Base-by-base conservation (phyloP, 2,888 invertebrate genomes). In the Troides oblongomaculatus region DNA sequence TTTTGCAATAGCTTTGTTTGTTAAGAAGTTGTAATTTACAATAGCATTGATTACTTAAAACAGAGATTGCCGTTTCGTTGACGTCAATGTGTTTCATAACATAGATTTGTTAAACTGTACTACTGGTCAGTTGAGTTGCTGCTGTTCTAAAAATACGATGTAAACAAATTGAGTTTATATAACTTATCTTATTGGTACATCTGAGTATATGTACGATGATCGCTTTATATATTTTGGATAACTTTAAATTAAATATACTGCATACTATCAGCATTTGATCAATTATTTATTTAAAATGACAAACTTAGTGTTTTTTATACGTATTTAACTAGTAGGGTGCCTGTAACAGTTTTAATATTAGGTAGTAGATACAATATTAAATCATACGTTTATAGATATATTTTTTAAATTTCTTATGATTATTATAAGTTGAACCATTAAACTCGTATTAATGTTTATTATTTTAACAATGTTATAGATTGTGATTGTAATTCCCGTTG, bases 141-240 rank as follows among this genome's bases (percentile, higher is more conserved):
- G 56, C 39, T 62, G 61, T 66, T 62, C 62, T 66, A 66, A 56
- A 66, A 66, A 62, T 66, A 53, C 56, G 46, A 53, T 56, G 21
- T 23, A 56, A 62, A 56, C 56, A 56, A 56, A 61, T 56, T 56
- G 62, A n/a, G 53, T 53, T 53, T 53, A 18, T 61, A 58, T 12
- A 12, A 3, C 58, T 58, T 25, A 58, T 58, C 25, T 14, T 58
- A 25, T 25, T 58, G 25, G 58, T 58, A 25, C n/a, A 53, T 53
- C 8, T 53, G 0, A 14, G 1, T 21, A 21, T 21, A 21, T 56
- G 17, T 58, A 23, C 25, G 58, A 25, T 14, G 12, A 58, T 12
- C 1, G 21, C 12, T 8, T 25, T 64, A 39, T 57, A 14, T 10
- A 64, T 17, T 57, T 53, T 39, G 7, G 25, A 25, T 30, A 50